Conservation (phyloP, 1,140 invertebrate genomes). For the Contarinia nasturtii region DNA sequence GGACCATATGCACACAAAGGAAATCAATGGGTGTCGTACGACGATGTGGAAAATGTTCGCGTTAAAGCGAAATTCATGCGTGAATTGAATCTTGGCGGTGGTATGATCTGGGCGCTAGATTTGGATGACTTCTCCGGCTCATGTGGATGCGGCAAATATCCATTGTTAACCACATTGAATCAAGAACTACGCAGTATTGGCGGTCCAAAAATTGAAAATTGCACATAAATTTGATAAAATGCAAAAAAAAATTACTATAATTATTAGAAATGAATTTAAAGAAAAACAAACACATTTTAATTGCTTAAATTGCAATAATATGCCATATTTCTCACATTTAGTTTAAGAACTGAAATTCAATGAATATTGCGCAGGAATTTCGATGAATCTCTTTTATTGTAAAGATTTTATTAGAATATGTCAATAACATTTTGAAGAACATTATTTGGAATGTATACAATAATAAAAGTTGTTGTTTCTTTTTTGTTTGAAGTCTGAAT, state of each 20-base stretch:
- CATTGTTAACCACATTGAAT: constrained; percentile 33
- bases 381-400: too few relatives aligned
- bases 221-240: constrained; percentile 10
- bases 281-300: too few relatives aligned
- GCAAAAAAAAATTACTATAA: neutral
- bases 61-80: constrained; percentile 35
- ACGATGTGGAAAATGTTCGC: constrained; percentile 46
- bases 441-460: too few relatives aligned
- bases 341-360: too few relatives aligned
- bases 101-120: constrained; percentile 59
- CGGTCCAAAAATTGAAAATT: constrained; percentile 22
- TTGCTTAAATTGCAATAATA: too few relatives aligned
- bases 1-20: constrained; percentile 53
- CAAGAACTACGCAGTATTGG: constrained; percentile 30
- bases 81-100: constrained; percentile 42
- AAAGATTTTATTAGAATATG: too few relatives aligned
- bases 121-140: constrained; percentile 52
- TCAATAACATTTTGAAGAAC: too few relatives aligned
- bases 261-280: too few relatives aligned
- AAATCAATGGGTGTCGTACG: constrained; percentile 67
- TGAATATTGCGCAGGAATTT: too few relatives aligned
- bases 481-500: too few relatives aligned
- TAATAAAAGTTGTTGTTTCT: too few relatives aligned
- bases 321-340: too few relatives aligned
- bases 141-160: constrained; percentile 39